phyloP scores from a whole-genome alignment of 2,888 invertebrate genomes.

The Amaurobius ferox region DNA sequence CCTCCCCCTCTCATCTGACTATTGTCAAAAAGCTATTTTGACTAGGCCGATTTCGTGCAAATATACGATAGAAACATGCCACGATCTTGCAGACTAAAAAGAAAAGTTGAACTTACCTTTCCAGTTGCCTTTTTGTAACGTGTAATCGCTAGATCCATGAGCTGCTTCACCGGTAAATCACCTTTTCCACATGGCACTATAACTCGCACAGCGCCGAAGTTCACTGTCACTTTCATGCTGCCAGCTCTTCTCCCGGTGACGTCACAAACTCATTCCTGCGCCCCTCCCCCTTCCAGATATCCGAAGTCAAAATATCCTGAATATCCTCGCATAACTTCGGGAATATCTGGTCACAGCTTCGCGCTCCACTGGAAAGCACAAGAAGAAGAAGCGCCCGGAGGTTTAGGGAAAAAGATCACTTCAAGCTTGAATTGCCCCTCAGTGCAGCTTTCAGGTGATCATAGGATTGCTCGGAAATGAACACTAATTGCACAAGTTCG shows the following conservation, averaged over 20 bases:
- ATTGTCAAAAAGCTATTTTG: no score
- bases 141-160: constrained; percentile 92
- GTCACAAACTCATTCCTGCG: constrained; percentile 43
- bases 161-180: constrained; percentile 92
- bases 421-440: constrained; percentile 58
- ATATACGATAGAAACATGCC: no score
- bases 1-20: no score
- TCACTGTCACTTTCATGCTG: constrained; percentile 97
- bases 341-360: constrained; percentile 34
- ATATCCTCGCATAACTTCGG: constrained; percentile 62
- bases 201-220: constrained; percentile 94
- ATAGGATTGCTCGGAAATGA: no score
- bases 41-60: no score
- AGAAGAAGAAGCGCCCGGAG: constrained; percentile 5
- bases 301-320: constrained; percentile 35
- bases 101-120: no score
- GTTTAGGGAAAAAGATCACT: constrained; percentile 4
- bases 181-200: constrained; percentile 97
- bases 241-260: constrained; percentile 42
- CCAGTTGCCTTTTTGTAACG: constrained; percentile 97
- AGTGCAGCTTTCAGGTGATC: constrained; percentile 27
- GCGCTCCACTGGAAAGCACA: constrained; percentile 34
- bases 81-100: no score
- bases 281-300: constrained; percentile 54
- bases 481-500: no score